phyloP scores from a whole-genome alignment of 2,113 vertebrate species.

The Cyanistes caeruleus region DNA sequence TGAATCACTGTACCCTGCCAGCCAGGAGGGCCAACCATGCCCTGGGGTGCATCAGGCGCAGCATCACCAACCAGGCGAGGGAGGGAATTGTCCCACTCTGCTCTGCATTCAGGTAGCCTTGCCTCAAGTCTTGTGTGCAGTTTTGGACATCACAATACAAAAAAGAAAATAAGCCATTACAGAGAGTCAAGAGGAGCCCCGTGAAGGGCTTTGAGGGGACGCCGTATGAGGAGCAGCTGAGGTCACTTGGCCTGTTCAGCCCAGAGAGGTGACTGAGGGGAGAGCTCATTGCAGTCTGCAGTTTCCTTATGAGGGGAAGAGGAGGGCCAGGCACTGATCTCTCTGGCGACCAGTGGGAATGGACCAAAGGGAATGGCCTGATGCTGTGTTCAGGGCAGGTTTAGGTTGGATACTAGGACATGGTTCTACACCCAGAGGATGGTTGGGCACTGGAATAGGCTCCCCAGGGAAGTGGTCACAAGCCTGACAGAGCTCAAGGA shows the following conservation, averaged over 20 bases:
- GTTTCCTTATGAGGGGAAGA: background rate
- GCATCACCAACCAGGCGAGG: rapidly evolving
- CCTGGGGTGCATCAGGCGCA: background rate
- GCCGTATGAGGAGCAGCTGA: rapidly evolving
- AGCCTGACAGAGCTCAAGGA: background rate
- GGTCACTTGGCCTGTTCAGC: background rate
- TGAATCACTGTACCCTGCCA: background rate
- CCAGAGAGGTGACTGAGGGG: background rate
- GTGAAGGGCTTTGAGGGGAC: background rate
- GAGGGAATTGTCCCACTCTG: background rate
- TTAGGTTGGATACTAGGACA: background rate
- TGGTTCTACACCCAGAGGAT: background rate
- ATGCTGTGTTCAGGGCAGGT: background rate
- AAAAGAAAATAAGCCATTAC: background rate
- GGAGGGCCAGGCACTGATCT: background rate
- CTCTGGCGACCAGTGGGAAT: background rate
- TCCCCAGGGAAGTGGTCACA: background rate
- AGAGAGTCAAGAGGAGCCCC: background rate
- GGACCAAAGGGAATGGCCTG: background rate
- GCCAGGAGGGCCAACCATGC: rapidly evolving
- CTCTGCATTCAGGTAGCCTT: rapidly evolving
- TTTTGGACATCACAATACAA: background rate
- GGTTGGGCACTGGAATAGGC: background rate
- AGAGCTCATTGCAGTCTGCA: background rate
- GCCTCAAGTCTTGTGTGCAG: rapidly evolving